Conservation (phyloP, 2,888 invertebrate species). For the Megamerina dolium region DNA sequence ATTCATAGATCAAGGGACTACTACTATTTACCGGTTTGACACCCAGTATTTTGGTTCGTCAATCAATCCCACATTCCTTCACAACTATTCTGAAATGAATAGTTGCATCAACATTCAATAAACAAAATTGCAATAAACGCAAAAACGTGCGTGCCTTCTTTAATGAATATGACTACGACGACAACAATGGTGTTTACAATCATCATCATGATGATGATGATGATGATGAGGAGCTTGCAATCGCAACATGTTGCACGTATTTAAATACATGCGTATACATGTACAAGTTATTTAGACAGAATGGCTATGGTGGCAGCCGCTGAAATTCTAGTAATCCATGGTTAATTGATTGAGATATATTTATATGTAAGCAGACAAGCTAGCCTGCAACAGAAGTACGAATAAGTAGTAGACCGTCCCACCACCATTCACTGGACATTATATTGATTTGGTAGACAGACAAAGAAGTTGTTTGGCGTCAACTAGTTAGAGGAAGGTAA, state of each 20-base stretch:
- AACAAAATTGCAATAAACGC: conserved; percentile 8
- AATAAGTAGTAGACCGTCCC: too few species aligned
- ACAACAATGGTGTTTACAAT: background rate
- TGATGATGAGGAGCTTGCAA: conserved; percentile 5
- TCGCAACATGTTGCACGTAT: too few species aligned
- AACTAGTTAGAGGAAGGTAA: too few species aligned
- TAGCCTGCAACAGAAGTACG: too few species aligned
- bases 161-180: conserved; percentile 10
- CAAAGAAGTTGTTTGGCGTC: too few species aligned
- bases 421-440: too few species aligned
- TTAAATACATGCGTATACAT: background rate
- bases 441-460: too few species aligned
- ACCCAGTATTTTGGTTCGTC: background rate
- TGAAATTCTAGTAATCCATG: conserved; percentile 10
- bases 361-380: conserved; percentile 11
- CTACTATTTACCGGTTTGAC: background rate
- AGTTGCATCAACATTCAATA: conserved; percentile 15
- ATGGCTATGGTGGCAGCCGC: background rate
- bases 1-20: background rate
- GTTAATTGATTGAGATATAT: conserved; percentile 30
- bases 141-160: conserved; percentile 8
- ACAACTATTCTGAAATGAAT: conserved; percentile 13
- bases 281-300: background rate
- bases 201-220: conserved; percentile 5
- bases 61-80: conserved; percentile 6